Evolutionary conservation across 2,797 vertebrate genomes (phyloP).

Genomic region (Zenarchopterus dispar): DNA sequence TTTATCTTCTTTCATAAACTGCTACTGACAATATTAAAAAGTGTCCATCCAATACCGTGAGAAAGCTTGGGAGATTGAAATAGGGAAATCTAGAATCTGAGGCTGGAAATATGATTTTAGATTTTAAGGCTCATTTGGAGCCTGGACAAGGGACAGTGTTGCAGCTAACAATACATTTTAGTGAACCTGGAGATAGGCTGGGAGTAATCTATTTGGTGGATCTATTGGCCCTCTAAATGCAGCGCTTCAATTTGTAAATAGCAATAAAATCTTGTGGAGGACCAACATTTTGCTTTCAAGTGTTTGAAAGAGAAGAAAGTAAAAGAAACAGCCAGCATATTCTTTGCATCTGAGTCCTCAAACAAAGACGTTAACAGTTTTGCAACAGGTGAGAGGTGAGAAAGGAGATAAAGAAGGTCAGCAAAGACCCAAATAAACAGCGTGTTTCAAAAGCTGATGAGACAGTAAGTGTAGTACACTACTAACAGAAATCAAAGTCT

Average conservation of each 20-base stretch:
- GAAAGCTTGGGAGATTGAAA: neutral
- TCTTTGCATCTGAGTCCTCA: too few species aligned
- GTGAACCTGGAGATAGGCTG: slow-evolving; percentile 4
- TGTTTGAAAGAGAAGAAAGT: neutral
- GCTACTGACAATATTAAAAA: neutral
- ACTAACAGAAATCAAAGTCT: slow-evolving; percentile 18
- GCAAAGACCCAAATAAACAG: neutral
- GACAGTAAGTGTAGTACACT: neutral
- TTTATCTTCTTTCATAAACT: too few species aligned
- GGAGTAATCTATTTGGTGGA: slow-evolving; percentile 3
- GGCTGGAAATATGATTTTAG: neutral
- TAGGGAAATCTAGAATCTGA: slow-evolving; percentile 1
- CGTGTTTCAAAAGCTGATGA: slow-evolving; percentile 3
- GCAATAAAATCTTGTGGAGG: neutral
- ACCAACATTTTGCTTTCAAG: neutral
- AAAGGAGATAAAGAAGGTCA: slow-evolving; percentile 3
- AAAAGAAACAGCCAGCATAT: too few species aligned
- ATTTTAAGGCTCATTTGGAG: neutral
- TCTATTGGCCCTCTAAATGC: neutral
- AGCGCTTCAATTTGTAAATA: neutral
- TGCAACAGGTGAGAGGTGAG: slow-evolving; percentile 42
- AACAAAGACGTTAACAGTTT: neutral
- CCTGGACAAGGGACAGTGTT: neutral
- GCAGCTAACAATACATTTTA: neutral
- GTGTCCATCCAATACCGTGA: neutral